phyloP scores from a whole-genome alignment of 2,113 vertebrate species.

The Mustela nigripes region DNA sequence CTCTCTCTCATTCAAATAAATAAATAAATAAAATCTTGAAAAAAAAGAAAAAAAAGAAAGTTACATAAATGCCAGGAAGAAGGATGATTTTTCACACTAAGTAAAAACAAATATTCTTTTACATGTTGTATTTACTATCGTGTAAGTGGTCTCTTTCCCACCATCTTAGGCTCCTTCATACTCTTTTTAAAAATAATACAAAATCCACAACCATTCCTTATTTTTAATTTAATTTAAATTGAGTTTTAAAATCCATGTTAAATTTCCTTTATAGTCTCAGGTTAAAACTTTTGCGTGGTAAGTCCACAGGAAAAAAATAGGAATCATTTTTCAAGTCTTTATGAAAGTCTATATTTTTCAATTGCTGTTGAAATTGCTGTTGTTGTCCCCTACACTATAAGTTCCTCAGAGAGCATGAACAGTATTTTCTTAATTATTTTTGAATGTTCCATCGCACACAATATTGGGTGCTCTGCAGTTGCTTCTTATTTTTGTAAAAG shows the following conservation, averaged over 20 bases:
- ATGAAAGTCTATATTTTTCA: neutral
- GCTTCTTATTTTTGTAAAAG: slow-evolving; percentile 25
- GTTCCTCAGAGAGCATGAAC: neutral
- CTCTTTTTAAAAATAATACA: slow-evolving; percentile 5
- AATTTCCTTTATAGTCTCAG: slow-evolving; percentile 8
- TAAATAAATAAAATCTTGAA: no score
- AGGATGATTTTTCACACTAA: slow-evolving; percentile 8
- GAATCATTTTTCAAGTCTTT: neutral
- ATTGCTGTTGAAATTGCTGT: neutral
- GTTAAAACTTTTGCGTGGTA: neutral
- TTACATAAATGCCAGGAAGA: neutral
- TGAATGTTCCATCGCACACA: neutral
- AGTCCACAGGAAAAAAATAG: neutral
- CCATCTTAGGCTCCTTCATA: neutral
- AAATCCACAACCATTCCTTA: neutral
- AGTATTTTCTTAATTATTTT: neutral
- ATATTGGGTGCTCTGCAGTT: neutral
- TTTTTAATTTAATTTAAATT: slow-evolving; percentile 16
- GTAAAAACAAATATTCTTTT: neutral
- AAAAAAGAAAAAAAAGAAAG: no score
- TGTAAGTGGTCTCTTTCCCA: neutral
- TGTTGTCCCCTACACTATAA: neutral
- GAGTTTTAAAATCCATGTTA: neutral
- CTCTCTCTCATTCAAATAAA: no score
- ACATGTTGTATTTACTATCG: neutral